These are phyloP conservation scores for Amphilophus citrinellus DNA, from an alignment of 2,113 vertebrate genomes.

Conservation along the genomic window DNA sequence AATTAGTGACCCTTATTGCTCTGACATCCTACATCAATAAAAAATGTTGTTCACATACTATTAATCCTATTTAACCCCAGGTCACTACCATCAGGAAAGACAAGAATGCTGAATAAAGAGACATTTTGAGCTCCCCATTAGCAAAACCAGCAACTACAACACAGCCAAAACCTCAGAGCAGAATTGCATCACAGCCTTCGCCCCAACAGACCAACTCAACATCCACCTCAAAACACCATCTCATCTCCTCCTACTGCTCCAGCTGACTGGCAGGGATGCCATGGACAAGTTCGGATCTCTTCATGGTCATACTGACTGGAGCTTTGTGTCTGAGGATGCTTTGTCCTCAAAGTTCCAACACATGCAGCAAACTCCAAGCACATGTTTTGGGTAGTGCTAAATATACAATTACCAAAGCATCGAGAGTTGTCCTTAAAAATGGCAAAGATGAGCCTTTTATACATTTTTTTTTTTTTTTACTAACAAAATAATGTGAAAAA, in stretches of 20 bases:
- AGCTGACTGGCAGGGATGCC: constrained; percentile 32
- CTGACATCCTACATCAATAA: constrained; percentile 4
- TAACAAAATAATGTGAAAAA: neutral
- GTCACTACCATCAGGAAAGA: constrained; percentile 48
- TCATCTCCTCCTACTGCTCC: constrained; percentile 20
- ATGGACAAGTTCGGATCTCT: constrained; percentile 18
- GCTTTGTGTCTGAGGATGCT: neutral
- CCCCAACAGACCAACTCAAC: constrained; percentile 43
- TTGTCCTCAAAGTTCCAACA: neutral
- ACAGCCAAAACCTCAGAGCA: neutral
- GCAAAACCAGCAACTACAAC: neutral
- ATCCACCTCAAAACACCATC: constrained; percentile 46
- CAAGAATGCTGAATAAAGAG: constrained; percentile 24
- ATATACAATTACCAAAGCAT: neutral
- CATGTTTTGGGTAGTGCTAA: neutral
- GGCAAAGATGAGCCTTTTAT: constrained; percentile 32
- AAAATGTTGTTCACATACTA: constrained; percentile 4
- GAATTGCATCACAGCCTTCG: constrained; percentile 20
- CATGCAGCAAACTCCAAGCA: neutral
- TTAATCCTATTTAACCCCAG: constrained; percentile 41
- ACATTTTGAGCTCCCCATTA: constrained; percentile 21
- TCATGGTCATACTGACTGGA: constrained; percentile 19
- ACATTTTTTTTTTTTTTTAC: neutral
- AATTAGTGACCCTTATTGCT: neutral
- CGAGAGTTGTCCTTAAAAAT: constrained; percentile 20